Base-by-base conservation (phyloP, 2,888 invertebrate genomes). In the Macaria notata region DNA sequence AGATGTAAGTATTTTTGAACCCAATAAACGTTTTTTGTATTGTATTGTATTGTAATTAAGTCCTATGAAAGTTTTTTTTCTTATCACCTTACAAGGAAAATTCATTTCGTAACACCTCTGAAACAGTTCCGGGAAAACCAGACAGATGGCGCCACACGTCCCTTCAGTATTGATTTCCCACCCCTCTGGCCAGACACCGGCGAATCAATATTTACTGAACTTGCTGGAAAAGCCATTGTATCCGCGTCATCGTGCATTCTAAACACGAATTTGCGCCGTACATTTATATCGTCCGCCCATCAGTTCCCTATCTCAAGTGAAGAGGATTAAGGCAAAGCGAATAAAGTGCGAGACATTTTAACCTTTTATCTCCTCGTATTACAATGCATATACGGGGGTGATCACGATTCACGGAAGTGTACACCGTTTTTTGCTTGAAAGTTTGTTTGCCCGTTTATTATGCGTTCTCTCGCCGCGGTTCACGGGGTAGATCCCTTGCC, bases 361-460 rank as follows among this genome's bases (percentile, higher is more conserved):
- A 51, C 66, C 68, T 73, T 75, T 64, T 59, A 41, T 41, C 62
- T 61, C 61, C 67, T 68, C 59, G 69, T 73, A 47, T 64, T 72
- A 78, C 78, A 76, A 88, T 89, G 88, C 66, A 75, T 76, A 69
- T 70, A 65, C 64, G 62, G 56, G 73, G 77, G 79, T 88, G 80
- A 86, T 79, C 83, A 83, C 77, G 72, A 88, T 88, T 86, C 69
- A 73, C 77, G 68, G 61, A 69, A 72, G 66, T 65, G 83, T 78
- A 77, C 75, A 74, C 73, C 74, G 75, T 76, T 73, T 86, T 84
- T 84, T 79, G 89, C 89, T 91, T 91, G 72, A 80, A 74, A 71
- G 83, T 90, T 88, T 83, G 66, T 89, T 91, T 90, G 89, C 89
- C 73, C 71, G 76, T 76, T 83, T 90, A 89, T 87, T 89, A 90